Conservation (phyloP, 2,797 vertebrate genomes). For the Euthynnus affinis region DNA sequence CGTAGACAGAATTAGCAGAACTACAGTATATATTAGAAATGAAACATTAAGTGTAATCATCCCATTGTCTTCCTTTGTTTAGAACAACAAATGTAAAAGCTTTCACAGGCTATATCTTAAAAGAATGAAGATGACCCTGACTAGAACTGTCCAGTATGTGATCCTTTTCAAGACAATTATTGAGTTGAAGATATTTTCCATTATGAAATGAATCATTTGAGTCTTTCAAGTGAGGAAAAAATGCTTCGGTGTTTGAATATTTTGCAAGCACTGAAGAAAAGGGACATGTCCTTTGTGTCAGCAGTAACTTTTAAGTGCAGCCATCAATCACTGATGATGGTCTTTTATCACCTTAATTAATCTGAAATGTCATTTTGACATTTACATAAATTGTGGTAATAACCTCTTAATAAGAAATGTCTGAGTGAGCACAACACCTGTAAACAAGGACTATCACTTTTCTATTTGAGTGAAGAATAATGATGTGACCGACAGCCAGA, state of each 20-base stretch:
- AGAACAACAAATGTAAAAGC: too few relatives aligned
- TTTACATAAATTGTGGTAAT: neutral
- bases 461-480: neutral
- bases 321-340: neutral
- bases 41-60: too few relatives aligned
- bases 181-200: too few relatives aligned
- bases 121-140: too few relatives aligned
- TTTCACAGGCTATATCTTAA: neutral
- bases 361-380: neutral
- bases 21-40: too few relatives aligned
- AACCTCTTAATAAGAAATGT: neutral
- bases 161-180: too few relatives aligned
- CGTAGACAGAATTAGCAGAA: too few relatives aligned
- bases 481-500: conserved; percentile 2
- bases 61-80: too few relatives aligned
- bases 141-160: too few relatives aligned
- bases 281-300: neutral
- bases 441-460: neutral
- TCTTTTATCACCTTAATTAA: neutral
- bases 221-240: neutral
- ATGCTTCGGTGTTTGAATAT: too few relatives aligned
- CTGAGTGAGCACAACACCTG: neutral
- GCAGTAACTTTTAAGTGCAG: neutral
- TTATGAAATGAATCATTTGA: too few relatives aligned
- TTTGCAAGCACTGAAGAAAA: too few relatives aligned